Evolutionary conservation across 2,797 vertebrate genomes (phyloP).

Genomic region (Anas flavirostris): DNA sequence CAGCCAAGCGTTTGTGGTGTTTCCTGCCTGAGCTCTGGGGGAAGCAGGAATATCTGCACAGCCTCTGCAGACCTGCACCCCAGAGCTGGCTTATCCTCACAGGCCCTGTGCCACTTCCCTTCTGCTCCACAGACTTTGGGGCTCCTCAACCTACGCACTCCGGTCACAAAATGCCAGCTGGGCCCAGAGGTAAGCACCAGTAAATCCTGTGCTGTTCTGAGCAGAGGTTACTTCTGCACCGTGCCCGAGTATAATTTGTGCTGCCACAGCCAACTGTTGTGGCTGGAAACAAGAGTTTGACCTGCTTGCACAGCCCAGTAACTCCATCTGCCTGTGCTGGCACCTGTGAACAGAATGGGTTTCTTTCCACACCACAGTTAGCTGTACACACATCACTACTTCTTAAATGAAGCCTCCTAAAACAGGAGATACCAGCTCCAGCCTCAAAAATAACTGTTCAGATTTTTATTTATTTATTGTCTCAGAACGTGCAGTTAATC

Average conservation of each 20-base stretch:
- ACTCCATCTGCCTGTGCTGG: background rate
- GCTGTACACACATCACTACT: background rate
- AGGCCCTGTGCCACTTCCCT: background rate
- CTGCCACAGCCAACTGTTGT: background rate
- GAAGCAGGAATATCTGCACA: background rate
- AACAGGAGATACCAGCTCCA: background rate
- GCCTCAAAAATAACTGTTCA: background rate
- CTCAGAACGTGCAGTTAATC: background rate
- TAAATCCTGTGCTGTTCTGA: background rate
- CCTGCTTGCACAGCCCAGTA: background rate
- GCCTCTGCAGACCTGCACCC: background rate
- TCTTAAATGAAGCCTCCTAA: background rate
- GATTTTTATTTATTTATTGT: background rate
- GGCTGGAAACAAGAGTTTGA: background rate
- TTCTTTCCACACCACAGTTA: background rate
- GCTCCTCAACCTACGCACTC: background rate
- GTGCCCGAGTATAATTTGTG: background rate
- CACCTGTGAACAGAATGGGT: accelerated
- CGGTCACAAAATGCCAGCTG: background rate
- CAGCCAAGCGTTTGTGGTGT: background rate
- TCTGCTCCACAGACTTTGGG: background rate
- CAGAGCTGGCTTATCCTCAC: background rate
- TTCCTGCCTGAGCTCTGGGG: background rate
- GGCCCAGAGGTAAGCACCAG: background rate
- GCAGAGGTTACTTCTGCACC: background rate